Evolutionary conservation across 2,888 invertebrate genomes (phyloP).

Genomic region (Archips xylosteana): DNA sequence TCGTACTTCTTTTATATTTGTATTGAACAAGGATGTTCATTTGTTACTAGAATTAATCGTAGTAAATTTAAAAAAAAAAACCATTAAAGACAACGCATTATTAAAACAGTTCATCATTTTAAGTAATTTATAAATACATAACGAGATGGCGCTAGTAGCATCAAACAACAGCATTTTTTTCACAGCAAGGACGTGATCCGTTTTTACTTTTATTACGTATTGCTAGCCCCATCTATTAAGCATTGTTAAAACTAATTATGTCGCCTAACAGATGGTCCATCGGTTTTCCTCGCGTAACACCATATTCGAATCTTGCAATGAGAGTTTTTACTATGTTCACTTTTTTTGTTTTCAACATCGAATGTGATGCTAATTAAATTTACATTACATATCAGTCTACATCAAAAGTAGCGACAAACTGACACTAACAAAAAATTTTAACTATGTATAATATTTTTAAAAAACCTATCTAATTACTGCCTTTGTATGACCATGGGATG

Average conservation of each 20-base stretch:
- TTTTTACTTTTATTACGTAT: background rate
- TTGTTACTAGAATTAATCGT: background rate
- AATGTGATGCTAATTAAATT: no score
- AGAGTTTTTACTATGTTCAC: no score
- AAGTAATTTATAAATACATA: background rate
- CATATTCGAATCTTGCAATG: background rate
- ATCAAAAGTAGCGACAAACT: no score
- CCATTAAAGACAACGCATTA: no score
- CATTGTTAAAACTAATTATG: background rate
- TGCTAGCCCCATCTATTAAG: background rate
- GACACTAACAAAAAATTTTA: no score
- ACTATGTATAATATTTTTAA: no score
- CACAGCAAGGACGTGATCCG: background rate
- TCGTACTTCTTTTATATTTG: background rate
- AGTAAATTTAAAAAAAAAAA: no score
- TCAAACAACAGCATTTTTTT: background rate
- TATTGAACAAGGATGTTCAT: background rate
- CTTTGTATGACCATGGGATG: no score
- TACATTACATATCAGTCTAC: no score
- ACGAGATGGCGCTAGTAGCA: slow-evolving; percentile 20
- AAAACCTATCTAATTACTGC: no score
- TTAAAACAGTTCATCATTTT: background rate
- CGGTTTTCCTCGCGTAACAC: background rate
- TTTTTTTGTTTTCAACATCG: no score
- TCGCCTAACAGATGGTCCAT: background rate